phyloP scores from a whole-genome alignment of 2,888 invertebrate genomes.

The Stenchaetothrips biformis region DNA sequence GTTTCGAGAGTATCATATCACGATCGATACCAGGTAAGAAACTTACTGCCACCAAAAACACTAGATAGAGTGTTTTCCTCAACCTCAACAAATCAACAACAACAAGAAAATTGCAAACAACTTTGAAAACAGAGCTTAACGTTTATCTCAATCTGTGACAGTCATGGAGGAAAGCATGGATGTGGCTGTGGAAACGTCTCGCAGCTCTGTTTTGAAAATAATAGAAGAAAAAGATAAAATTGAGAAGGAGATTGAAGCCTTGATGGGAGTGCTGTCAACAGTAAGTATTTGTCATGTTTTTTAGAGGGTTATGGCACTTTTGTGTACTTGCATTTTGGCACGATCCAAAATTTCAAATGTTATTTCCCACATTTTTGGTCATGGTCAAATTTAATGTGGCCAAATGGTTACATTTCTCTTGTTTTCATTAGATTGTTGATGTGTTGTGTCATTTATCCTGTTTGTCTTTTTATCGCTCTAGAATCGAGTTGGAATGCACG shows the following conservation, averaged over 20 bases:
- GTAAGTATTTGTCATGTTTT: conserved; percentile 28
- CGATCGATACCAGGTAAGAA: too few relatives aligned
- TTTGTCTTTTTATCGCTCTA: conserved; percentile 43
- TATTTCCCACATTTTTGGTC: not conserved
- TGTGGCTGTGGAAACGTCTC: not conserved
- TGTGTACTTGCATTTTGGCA: not conserved
- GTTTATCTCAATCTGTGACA: too few relatives aligned
- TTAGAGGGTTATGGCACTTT: not conserved
- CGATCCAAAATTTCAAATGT: not conserved
- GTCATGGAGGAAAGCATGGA: not conserved
- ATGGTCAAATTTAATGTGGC: not conserved
- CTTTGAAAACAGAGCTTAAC: too few relatives aligned
- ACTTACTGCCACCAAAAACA: not conserved
- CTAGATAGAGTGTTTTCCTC: not conserved
- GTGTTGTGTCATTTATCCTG: conserved; percentile 30
- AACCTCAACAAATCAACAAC: not conserved
- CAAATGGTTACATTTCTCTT: not conserved
- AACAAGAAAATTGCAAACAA: not conserved
- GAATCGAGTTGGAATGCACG: conserved; percentile 80
- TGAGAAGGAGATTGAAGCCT: conserved; percentile 33
- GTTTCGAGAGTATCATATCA: too few relatives aligned
- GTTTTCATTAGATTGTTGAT: not conserved
- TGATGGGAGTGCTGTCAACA: conserved; percentile 28
- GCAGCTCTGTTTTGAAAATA: not conserved
- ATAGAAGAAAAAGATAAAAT: conserved; percentile 33